These are phyloP conservation scores for Nasonia oneida DNA, from an alignment of 2,888 invertebrate species.

Conservation along the genomic window DNA sequence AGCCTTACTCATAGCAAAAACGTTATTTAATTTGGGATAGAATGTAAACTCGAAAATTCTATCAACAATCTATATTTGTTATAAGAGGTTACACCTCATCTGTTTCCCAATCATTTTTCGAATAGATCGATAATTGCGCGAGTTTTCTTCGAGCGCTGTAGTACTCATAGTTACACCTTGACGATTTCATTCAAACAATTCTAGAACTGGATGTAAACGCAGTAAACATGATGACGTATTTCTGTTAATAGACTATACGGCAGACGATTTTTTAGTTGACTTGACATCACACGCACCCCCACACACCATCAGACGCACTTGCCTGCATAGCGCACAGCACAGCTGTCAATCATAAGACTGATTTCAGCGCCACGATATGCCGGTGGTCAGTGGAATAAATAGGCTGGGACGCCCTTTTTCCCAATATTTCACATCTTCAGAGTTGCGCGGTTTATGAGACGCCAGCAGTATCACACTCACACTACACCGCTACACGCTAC, in stretches of 20 bases:
- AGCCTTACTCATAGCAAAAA: conserved; percentile 68
- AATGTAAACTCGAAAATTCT: not conserved
- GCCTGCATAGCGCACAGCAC: not conserved
- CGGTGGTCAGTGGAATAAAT: conserved; percentile 19
- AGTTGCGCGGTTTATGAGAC: not conserved
- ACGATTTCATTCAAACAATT: conserved; percentile 1
- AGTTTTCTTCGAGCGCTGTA: conserved; percentile 20
- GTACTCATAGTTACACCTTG: conserved; percentile 35
- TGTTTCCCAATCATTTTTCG: conserved; percentile 34
- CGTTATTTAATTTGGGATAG: not conserved
- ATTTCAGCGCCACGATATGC: conserved; percentile 42
- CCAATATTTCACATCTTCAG: not conserved
- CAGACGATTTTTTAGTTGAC: conserved; percentile 52
- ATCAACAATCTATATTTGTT: conserved; percentile 19
- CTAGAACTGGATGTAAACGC: not conserved
- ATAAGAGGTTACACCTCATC: conserved; percentile 31
- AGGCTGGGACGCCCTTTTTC: not conserved
- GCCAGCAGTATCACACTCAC: not conserved
- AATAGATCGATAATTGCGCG: conserved; percentile 53
- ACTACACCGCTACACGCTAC: not conserved
- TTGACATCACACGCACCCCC: conserved; percentile 26
- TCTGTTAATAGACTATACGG: conserved; percentile 15
- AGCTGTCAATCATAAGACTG: conserved; percentile 4
- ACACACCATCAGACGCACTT: not conserved
- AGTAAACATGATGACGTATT: conserved; percentile 25